phyloP scores from a whole-genome alignment of 2,113 vertebrate species.

The Aphelocoma coerulescens region DNA sequence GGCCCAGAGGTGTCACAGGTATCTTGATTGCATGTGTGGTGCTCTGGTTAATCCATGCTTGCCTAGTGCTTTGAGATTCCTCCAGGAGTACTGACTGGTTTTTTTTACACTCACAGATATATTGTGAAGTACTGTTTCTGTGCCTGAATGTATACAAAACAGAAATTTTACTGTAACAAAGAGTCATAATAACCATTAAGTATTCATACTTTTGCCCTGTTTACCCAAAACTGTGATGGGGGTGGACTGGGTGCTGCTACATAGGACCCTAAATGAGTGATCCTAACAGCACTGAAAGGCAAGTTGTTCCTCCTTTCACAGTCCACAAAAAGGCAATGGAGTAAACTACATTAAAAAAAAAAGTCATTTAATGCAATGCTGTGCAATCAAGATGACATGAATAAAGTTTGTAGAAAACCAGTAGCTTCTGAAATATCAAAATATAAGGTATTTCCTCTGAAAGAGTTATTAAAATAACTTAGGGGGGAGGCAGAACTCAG shows the following conservation, averaged over 20 bases:
- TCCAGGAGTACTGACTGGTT: neutral
- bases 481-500: slow-evolving; percentile 6
- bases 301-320: neutral
- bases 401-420: slow-evolving; percentile 7
- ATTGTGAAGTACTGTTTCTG: neutral
- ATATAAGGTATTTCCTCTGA: slow-evolving; percentile 25
- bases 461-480: slow-evolving; percentile 53
- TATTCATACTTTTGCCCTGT: neutral
- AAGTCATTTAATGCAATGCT: neutral
- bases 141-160: neutral
- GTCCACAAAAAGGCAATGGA: neutral
- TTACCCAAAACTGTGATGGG: neutral
- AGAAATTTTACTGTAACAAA: neutral
- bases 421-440: slow-evolving; percentile 40
- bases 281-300: neutral
- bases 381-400: neutral
- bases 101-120: neutral
- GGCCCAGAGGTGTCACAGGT: neutral
- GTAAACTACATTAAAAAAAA: neutral
- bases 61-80: neutral
- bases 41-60: neutral
- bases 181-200: neutral
- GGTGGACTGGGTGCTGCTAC: neutral
- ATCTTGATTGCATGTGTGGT: neutral
- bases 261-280: neutral